A percentile compares a stretch with the other conserved stretches of the same genome.
Conservation (phyloP, 2,797 vertebrate genomes). For the Tadarida brasiliensis region DNA sequence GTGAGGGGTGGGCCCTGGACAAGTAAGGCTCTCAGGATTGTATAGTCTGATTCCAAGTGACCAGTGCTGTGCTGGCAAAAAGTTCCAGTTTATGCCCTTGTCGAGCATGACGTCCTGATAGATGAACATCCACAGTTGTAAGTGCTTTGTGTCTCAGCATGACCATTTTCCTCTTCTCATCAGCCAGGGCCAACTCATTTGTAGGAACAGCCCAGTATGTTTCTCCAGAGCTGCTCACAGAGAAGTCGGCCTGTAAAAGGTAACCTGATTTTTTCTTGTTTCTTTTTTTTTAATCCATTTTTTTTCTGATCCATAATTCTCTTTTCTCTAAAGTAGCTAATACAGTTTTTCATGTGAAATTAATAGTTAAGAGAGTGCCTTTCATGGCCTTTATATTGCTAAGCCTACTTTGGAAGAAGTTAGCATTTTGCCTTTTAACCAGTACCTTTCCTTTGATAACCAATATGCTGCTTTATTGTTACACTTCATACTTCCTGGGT, state of each 20-base stretch:
- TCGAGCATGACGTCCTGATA: neutral
- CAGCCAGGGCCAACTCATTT: slow-evolving; percentile 99
- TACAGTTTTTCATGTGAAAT: neutral
- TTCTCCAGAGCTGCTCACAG: slow-evolving; percentile 98
- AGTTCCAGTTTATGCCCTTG: neutral
- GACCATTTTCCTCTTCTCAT: slow-evolving; percentile 67
- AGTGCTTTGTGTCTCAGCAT: neutral
- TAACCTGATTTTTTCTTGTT: slow-evolving; percentile 79
- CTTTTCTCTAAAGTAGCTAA: neutral
- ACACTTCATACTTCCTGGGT: neutral
- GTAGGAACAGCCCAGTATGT: slow-evolving; percentile 99
- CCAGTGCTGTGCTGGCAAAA: neutral
- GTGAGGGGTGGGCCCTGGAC: neutral
- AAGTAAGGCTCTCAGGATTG: neutral
- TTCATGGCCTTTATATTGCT: neutral
- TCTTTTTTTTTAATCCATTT: neutral
- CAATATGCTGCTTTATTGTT: neutral
- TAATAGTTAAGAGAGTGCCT: slow-evolving; percentile 11
- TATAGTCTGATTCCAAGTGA: neutral
- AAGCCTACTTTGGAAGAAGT: neutral
- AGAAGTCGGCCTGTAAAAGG: slow-evolving; percentile 99
- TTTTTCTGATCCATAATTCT: neutral
- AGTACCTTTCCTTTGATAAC: neutral
- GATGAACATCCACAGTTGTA: neutral
- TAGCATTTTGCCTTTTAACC: neutral